phyloP scores from a whole-genome alignment of 1,140 invertebrate species.

The Zaprionus taronus region DNA sequence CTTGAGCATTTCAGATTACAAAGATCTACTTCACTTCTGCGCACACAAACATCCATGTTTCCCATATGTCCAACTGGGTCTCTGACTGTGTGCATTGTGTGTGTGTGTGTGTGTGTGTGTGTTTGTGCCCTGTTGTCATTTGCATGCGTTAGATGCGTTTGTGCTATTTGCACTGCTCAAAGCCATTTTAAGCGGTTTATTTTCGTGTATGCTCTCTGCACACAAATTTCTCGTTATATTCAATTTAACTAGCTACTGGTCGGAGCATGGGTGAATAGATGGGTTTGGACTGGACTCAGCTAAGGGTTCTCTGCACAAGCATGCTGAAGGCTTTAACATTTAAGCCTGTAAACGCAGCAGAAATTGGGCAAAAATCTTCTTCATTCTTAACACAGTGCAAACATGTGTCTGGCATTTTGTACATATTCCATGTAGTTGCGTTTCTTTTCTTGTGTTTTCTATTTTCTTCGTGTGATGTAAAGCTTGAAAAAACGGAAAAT shows the following conservation, averaged over 20 bases:
- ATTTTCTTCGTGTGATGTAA: background rate
- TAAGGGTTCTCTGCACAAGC: background rate
- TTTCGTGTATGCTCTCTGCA: slow-evolving; percentile 58
- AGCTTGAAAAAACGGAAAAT: background rate
- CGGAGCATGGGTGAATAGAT: background rate
- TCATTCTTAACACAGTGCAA: background rate
- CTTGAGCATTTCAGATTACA: slow-evolving; percentile 81
- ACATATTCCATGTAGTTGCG: background rate
- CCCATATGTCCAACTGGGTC: slow-evolving; percentile 5
- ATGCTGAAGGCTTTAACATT: slow-evolving; percentile 10
- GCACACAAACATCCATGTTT: slow-evolving; percentile 48
- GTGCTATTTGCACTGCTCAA: slow-evolving; percentile 77
- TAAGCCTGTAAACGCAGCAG: background rate
- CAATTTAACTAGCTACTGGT: slow-evolving; percentile 35
- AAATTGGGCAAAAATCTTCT: background rate
- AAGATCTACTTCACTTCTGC: slow-evolving; percentile 77
- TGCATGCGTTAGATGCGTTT: slow-evolving; percentile 73
- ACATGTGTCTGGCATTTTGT: background rate
- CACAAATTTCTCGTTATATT: slow-evolving; percentile 52
- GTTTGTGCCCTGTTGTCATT: slow-evolving; percentile 69
- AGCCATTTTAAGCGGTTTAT: slow-evolving; percentile 81
- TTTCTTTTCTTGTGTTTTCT: background rate
- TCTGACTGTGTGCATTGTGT: background rate
- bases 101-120: slow-evolving; percentile 28
- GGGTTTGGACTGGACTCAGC: background rate